Base-by-base conservation (phyloP, 2,888 invertebrate species). In the Camponotus fellah region DNA sequence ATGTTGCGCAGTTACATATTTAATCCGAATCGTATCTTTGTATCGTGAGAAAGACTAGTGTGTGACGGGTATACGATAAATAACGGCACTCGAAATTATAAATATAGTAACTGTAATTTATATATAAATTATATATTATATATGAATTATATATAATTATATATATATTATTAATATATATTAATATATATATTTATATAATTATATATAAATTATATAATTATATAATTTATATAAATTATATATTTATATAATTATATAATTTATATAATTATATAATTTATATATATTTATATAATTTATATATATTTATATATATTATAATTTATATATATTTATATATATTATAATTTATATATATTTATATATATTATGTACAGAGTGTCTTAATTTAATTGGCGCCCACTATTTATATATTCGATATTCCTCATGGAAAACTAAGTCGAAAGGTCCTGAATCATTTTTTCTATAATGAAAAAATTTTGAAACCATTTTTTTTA, bases 1-100 rank as follows among this genome's bases (percentile, higher is more conserved):
- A 79, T 46, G 34, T 77, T 79, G 69, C 53, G 8, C 69, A 79
- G 69, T 79, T 79, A 79, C 69, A 69, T 69, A 34, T 53, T 53
- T 79, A 79, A 79, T 69, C 77, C 43, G 58, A 68, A 69, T 69
- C 34, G 58, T 79, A 79, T 69, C 77, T 79, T 79, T 79, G 77
- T 79, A 79, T 79, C 32, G 69, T 77, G 69, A 58, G 32, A 77
- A 34, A 58, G 40, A 40, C 49, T 76, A 76, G 32, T 77, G 43
- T 68, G 56, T 68, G 56, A 58, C 40, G 43, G 69, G 77, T 69
- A 79, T 69, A 79, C 77, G 77, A 77, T 56, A 68, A 53, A 53
- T 43, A 79, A 69, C 58, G 77, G 58, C 77, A 79, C 69, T 79
- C 77, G 69, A 77, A 77, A 56, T 79, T 79, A 69, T 21, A 69